Base-by-base conservation (phyloP, 2,888 invertebrate species). In the Microchrysa polita region DNA sequence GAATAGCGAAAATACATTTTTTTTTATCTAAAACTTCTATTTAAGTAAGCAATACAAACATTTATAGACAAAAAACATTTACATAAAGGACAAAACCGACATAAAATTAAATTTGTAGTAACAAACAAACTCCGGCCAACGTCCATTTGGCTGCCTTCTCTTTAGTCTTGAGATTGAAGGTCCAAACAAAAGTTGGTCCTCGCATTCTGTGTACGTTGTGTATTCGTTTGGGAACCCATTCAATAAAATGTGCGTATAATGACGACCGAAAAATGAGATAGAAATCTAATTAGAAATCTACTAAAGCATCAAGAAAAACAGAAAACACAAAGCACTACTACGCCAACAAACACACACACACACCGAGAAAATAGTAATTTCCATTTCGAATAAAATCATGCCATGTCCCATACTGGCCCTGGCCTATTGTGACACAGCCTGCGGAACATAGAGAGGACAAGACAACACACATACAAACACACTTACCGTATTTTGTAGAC, bases 141-240 rank as follows among this genome's bases (percentile, higher is more conserved):
- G 93, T 91, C 97, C 96, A 97, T 81, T 95, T 94, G 27, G 93
- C 90, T 1, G 96, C 89, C 80, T 92, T 94, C 81, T 95, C 95
- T 82, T 90, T 93, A 16, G 93, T 93, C 86, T 93, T 94, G 79
- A 97, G 86, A 85, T 95, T 95, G 85, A 97, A 97, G 2, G 96
- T 96, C 96, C 96, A 96, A 48, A 96, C 95, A 82, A 90, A 97
- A 1, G 96, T 97, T 0, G 94, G 94, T 0, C 96, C 97, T 74
- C 96, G 88, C 84, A 89, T 88, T 78, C 90, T 88, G 82, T 1
- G 76, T n/a, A n/a, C n/a, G n/a, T n/a, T n/a, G n/a, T n/a, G n/a
- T n/a, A n/a, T n/a, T 77, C 71, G 23, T 34, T 34, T 7, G n/a
- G 7, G 27, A 34, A 5, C 27, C 27, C 27, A 18, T 55, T 55